Evolutionary conservation across 2,113 vertebrate genomes (phyloP), one percentile per base, ranked within the genome.

Genomic region (Capra hircus): DNA sequence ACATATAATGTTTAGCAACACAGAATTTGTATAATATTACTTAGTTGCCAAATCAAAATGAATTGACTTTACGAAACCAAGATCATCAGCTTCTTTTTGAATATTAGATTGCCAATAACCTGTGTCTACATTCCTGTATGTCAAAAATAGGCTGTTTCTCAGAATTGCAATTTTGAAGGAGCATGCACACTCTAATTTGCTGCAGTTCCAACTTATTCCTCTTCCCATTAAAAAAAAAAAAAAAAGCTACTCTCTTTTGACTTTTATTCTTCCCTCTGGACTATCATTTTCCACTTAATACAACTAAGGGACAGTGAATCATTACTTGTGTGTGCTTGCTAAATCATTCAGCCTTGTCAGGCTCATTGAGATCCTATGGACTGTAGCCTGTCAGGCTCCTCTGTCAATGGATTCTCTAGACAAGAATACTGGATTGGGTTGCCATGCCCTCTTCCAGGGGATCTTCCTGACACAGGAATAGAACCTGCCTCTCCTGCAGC

Each of bases 151-250:
- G 4, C 1, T 28, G 0, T 25, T 27, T 81, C 5, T 64, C 1
- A 77, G 25, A 84, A 64, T 1, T 64, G 5, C 2, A 23, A 3
- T 30, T 96, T 64, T 62, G 28, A 43, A 95, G 15, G 87, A 74
- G 3, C 25, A 14, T 15, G 2, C 0, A 28, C 4, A 55, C 1
- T 64, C 21, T 2, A 6, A 0, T 53, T 86, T 85, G 2, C 9
- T 45, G 2, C 1, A 19, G 11, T 23, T 11, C 13, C 91, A 3
- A 14, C 7, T 25, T 88, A 21, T 62, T 59, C 25, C 71, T 52
- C 28, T 71, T 89, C 33, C 21, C 16, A 27, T 36, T 0, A 15
- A 67, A 6, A 83, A 93, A 6, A 36, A 36, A 36, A 83, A 59
- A 30, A 59, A 59, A 59, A 11, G 0, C n/a, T 30, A 16, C 19